These are phyloP conservation scores for Sebastolobus alascanus DNA, from an alignment of 2,797 vertebrate species.

Conservation along the genomic window DNA sequence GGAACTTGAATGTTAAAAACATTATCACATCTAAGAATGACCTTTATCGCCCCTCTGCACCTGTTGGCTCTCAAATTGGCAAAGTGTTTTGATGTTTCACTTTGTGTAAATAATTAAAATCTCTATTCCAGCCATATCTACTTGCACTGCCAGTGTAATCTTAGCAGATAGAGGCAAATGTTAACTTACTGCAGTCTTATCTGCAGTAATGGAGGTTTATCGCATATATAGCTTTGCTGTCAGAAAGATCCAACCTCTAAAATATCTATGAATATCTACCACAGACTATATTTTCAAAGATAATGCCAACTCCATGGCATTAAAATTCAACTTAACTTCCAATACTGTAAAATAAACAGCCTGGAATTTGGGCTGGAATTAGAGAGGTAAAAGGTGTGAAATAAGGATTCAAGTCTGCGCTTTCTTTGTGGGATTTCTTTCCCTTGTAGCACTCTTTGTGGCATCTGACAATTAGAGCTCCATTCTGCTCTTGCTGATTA, in stretches of 20 bases:
- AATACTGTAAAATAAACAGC: slow-evolving; percentile 7
- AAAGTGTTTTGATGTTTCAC: slow-evolving; percentile 60
- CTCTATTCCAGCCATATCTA: slow-evolving; percentile 31
- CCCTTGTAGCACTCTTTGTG: slow-evolving; percentile 1
- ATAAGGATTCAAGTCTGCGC: not conserved
- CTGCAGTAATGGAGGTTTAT: slow-evolving; percentile 27
- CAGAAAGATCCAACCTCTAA: slow-evolving; percentile 21
- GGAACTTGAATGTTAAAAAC: slow-evolving; percentile 52
- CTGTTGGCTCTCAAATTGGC: slow-evolving; percentile 53
- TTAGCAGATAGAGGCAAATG: slow-evolving; percentile 32
- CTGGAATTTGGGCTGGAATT: not conserved
- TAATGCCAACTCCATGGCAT: not conserved
- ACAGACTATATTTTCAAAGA: slow-evolving; percentile 29
- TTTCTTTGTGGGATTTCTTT: not conserved
- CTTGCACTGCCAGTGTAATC: slow-evolving; percentile 7
- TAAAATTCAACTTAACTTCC: not conserved
- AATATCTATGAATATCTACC: slow-evolving; percentile 31
- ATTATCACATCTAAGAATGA: slow-evolving; percentile 55
- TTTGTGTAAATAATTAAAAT: slow-evolving; percentile 61
- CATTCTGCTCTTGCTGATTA: slow-evolving; percentile 59
- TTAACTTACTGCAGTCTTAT: slow-evolving; percentile 35
- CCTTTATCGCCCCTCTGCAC: slow-evolving; percentile 48
- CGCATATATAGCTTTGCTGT: not conserved
- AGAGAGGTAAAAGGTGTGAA: not conserved
- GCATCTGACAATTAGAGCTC: slow-evolving; percentile 48